These are phyloP conservation scores for Holotrichia oblita DNA, from an alignment of 1,140 invertebrate species.

Conservation along the genomic window DNA sequence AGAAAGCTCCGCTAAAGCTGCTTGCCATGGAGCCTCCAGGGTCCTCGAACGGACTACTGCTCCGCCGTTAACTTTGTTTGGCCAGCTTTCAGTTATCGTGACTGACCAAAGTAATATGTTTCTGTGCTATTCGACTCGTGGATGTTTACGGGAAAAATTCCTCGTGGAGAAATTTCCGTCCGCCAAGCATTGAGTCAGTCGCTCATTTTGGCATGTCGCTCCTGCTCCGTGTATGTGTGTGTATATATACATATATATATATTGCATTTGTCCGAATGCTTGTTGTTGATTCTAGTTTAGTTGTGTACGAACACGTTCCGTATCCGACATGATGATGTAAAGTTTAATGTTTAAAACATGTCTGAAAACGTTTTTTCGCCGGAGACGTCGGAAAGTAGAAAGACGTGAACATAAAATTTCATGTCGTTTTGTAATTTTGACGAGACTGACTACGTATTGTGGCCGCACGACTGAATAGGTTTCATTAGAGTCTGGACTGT, in stretches of 20 bases:
- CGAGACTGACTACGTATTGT: slow-evolving; percentile 3
- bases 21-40: background rate
- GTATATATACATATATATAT: too few relatives aligned
- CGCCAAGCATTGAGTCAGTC: slow-evolving; percentile 3
- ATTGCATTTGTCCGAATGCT: background rate
- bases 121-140: background rate
- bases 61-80: slow-evolving; percentile 30
- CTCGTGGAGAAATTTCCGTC: background rate
- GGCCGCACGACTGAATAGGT: background rate
- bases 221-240: background rate
- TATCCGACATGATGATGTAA: slow-evolving; percentile 18
- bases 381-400: background rate
- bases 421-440: slow-evolving; percentile 16
- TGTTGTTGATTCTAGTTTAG: background rate
- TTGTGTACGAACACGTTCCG: slow-evolving; percentile 15
- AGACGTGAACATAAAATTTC: slow-evolving; percentile 6
- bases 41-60: background rate
- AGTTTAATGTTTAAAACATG: slow-evolving; percentile 31
- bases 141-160: slow-evolving; percentile 27
- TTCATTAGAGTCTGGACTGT: too few relatives aligned
- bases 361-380: background rate
- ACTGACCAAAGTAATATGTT: slow-evolving; percentile 34
- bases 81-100: slow-evolving; percentile 34
- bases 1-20: slow-evolving; percentile 31
- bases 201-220: background rate